These are phyloP conservation scores for Macrophya alboannulata DNA, from an alignment of 2,888 invertebrate species.

Conservation along the genomic window DNA sequence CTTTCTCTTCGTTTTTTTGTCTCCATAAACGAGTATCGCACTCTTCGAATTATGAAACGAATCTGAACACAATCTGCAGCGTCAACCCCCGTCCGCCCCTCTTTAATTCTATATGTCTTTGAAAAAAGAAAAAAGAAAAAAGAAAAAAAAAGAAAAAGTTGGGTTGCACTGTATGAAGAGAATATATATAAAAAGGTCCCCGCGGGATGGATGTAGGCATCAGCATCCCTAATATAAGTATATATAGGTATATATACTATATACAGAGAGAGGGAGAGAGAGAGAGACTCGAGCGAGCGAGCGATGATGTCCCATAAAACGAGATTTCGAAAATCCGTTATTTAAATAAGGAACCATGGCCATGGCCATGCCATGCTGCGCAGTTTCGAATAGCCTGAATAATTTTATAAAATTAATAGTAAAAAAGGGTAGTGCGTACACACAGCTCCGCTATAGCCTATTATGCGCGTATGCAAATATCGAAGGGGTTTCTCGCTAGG, in stretches of 20 bases:
- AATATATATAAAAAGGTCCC: constrained; percentile 33
- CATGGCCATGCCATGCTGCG: constrained; percentile 58
- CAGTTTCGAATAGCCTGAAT: constrained; percentile 72
- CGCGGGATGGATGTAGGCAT: neutral
- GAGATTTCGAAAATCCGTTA: constrained; percentile 80
- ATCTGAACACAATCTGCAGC: constrained; percentile 9
- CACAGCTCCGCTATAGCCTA: constrained; percentile 62
- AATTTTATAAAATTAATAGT: constrained; percentile 80
- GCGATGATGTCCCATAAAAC: constrained; percentile 69
- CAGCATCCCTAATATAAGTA: neutral
- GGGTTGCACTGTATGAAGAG: neutral
- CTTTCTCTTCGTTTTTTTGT: neutral
- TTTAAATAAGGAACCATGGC: constrained; percentile 74
- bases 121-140: neutral
- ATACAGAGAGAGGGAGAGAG: neutral
- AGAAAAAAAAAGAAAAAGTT: neutral
- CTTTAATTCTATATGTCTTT: neutral
- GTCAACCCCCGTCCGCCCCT: neutral
- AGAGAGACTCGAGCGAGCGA: neutral
- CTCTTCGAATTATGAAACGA: neutral
- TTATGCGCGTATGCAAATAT: constrained; percentile 78
- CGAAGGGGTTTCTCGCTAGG: constrained; percentile 61
- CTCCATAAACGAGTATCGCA: neutral
- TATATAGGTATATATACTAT: no score
- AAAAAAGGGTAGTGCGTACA: constrained; percentile 72